Evolutionary conservation across 2,113 vertebrate species (phyloP).

Genomic region (Cyanoderma ruficeps): DNA sequence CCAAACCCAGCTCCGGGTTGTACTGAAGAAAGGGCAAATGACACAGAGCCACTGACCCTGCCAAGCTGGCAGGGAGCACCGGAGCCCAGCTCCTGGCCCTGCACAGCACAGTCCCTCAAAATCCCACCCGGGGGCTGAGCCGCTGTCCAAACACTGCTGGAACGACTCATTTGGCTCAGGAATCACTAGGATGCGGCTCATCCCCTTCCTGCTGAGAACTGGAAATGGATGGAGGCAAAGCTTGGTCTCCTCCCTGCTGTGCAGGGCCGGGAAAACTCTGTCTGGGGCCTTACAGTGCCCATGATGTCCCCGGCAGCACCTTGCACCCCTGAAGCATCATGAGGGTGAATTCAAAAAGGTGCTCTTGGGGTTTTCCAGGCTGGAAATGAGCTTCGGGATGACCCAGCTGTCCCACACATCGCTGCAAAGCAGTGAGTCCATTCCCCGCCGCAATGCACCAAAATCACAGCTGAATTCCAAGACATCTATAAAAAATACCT

Average conservation of each 20-base stretch:
- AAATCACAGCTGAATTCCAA: too few relatives aligned
- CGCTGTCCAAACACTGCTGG: too few relatives aligned
- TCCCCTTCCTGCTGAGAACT: accelerated
- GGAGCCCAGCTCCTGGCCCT: too few relatives aligned
- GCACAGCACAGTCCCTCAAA: too few relatives aligned
- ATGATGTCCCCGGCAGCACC: not conserved
- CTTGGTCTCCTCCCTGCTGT: accelerated
- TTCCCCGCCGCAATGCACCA: not conserved
- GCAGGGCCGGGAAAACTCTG: not conserved
- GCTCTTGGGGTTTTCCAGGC: not conserved
- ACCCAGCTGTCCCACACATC: not conserved
- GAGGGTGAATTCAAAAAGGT: accelerated
- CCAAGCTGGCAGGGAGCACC: too few relatives aligned
- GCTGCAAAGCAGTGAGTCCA: not conserved
- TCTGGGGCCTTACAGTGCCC: not conserved
- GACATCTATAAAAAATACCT: too few relatives aligned
- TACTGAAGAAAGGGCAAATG: too few relatives aligned
- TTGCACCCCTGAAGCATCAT: accelerated
- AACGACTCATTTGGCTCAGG: too few relatives aligned
- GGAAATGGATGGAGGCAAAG: not conserved
- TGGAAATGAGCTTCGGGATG: not conserved
- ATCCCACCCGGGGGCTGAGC: too few relatives aligned
- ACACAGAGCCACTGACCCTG: too few relatives aligned
- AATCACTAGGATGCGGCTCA: too few relatives aligned
- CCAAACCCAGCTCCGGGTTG: too few relatives aligned